Base-by-base conservation (phyloP, 1,140 invertebrate genomes). In the Diabrotica virgifera region DNA sequence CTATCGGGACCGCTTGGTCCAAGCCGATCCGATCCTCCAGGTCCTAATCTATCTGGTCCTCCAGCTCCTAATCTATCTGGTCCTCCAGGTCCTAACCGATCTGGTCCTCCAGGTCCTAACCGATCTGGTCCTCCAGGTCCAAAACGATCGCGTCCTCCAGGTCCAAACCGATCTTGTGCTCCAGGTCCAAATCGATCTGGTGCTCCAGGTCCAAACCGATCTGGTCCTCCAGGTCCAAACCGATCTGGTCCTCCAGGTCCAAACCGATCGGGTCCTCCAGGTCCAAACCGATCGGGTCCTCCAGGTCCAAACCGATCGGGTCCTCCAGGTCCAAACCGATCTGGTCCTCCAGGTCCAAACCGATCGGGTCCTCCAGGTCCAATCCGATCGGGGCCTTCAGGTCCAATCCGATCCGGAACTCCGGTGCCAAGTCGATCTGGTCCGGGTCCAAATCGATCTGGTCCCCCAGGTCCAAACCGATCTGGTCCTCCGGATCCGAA, bases 401-500 rank as follows among this genome's bases (percentile, higher is more conserved):
- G 37, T 35, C 58, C 58, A 46, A n/a, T 12, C 35, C 58, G 46
- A 60, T 24, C 38, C 5, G 37, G 58, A 8, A 5, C 58, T 24
- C 58, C 58, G 5, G 50, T 5, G 7, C 35, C 53, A 55, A 46
- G 40, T 46, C 40, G 6, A 11, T 46, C 40, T 8, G 5, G 6
- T 36, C 55, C 14, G 13, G 11, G 8, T 35, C 35, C n/a, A 12
- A 37, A 38, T 37, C 37, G 6, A 8, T 58, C 36, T n/a, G 35
- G 7, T 10, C 56, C 35, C 9, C 35, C 35, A 11, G n/a, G 56
- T 10, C 40, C 40, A 37, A 40, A 12, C 14, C 56, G 11, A 58
- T 58, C 35, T 5, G 37, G 11, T n/a, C 56, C 11, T 36, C 12
- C 37, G 8, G 35, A n/a, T 58, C 56, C 36, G 12, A 11, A 8